Evolutionary conservation across 2,113 vertebrate genomes (phyloP).

Genomic region (Megaceryle maxima): DNA sequence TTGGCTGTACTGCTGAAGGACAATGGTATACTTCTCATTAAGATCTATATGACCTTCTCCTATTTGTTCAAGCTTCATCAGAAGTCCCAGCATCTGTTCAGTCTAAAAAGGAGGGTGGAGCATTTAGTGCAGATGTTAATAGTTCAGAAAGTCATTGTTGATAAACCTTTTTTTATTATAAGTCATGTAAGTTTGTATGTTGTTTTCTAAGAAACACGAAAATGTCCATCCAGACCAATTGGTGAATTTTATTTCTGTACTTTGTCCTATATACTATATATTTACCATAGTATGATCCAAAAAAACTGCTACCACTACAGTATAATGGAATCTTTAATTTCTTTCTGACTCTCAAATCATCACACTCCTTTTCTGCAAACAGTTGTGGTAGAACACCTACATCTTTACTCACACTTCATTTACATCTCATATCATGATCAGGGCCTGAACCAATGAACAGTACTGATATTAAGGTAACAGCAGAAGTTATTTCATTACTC

Average conservation of each 20-base stretch:
- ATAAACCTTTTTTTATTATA: not conserved
- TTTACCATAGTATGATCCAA: not conserved
- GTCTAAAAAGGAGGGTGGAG: conserved; percentile 65
- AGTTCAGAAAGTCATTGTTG: not conserved
- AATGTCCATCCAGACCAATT: not conserved
- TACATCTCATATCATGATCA: not conserved
- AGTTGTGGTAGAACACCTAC: not conserved
- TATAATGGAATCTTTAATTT: not conserved
- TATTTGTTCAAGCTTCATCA: conserved; percentile 74
- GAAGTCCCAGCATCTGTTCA: conserved; percentile 77
- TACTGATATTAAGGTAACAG: not conserved
- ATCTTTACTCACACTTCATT: not conserved
- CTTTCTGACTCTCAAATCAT: not conserved
- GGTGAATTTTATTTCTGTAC: not conserved
- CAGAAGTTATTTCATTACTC: not conserved
- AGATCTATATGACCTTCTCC: conserved; percentile 74
- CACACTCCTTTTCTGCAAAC: not conserved
- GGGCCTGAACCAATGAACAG: not conserved
- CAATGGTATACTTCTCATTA: conserved; percentile 66
- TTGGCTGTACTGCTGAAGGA: conserved; percentile 76
- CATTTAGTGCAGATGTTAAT: not conserved
- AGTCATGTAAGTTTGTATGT: not conserved
- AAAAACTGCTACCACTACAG: not conserved
- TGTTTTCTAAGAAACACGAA: not conserved
- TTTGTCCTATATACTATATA: not conserved